Evolutionary conservation across 2,888 invertebrate genomes (phyloP).

Genomic region (Drosophila lacicola): DNA sequence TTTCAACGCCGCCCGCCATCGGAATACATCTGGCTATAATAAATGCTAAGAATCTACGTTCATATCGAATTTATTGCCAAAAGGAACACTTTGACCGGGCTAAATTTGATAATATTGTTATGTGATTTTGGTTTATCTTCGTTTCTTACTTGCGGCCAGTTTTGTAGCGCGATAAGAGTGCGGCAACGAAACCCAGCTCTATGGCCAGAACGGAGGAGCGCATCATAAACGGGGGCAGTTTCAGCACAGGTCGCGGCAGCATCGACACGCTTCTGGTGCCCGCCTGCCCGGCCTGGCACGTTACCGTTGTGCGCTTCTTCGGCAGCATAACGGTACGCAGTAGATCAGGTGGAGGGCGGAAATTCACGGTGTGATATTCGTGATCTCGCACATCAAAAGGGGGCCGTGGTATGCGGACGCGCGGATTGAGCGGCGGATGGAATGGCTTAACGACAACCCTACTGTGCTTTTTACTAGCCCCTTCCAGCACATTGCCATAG

Average conservation of each 20-base stretch:
- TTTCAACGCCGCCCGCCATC: constrained; percentile 84
- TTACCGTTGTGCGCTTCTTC: not conserved
- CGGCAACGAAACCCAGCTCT: constrained; percentile 58
- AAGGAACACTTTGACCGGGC: not conserved
- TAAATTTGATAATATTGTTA: constrained; percentile 3
- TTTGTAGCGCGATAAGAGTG: constrained; percentile 37
- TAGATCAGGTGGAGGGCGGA: constrained; percentile 21
- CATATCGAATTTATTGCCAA: constrained; percentile 32
- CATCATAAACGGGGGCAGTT: constrained; percentile 30
- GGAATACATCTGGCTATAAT: constrained; percentile 44
- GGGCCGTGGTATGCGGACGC: constrained; percentile 59
- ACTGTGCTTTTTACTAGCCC: not conserved
- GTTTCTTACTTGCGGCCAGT: constrained; percentile 27
- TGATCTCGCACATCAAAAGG: constrained; percentile 67
- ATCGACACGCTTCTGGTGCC: constrained; percentile 3
- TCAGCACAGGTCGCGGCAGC: constrained; percentile 16
- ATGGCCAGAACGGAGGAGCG: constrained; percentile 45
- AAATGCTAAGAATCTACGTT: constrained; percentile 1
- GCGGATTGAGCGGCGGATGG: constrained; percentile 65
- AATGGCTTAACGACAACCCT: constrained; percentile 29
- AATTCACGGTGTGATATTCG: constrained; percentile 59
- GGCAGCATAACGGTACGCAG: not conserved
- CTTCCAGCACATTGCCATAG: not conserved
- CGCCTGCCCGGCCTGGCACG: constrained; percentile 19
- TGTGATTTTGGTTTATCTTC: not conserved